Evolutionary conservation across 2,113 vertebrate genomes (phyloP), one percentile per base, ranked within the genome.

Genomic region (Bufo bufo): DNA sequence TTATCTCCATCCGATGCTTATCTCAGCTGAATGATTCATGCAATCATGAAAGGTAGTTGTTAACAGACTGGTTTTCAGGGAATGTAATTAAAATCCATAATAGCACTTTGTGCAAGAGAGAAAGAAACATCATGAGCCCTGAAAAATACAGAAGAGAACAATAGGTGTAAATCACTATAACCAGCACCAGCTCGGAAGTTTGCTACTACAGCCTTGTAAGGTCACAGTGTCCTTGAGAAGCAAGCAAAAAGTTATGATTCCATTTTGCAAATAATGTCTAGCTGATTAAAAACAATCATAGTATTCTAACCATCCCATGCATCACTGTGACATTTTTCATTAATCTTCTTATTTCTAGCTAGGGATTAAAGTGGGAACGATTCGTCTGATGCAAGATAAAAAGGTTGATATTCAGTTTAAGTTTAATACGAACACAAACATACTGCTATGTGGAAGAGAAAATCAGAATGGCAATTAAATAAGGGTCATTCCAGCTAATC

Each of bases 281-380:
- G 71, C 80, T 91, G 66, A 92, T 92, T 92, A 91, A 92, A 94
- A 82, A 2, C 91, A 93, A 92, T 91, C 84, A 92, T 88, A 89
- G 16, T 45, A 92, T 91, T 92, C 75, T 86, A 88, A 91, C 20
- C 8, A 85, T 90, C 72, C 89, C 85, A 89, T 91, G 54, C 72
- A 91, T 91, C 89, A 90, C 69, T 85, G 56, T 43, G 33, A 91
- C 20, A 19, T 87, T 90, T 91, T 81, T 33, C 81, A 93, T 89
- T 92, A 89, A 91, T 90, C 84, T 89, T 90, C 90, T 78, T 89
- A 89, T 92, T 90, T 87, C 69, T 90, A 61, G 19, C 87, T 90
- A 91, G 75, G 90, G 85, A 91, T 74, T 91, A 90, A 92, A 93
- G 85, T 87, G 90, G 3, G 58, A 90, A 93, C 33, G 61, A 90